phyloP scores from a whole-genome alignment of 2,113 vertebrate genomes.

The Podarcis raffonei region DNA sequence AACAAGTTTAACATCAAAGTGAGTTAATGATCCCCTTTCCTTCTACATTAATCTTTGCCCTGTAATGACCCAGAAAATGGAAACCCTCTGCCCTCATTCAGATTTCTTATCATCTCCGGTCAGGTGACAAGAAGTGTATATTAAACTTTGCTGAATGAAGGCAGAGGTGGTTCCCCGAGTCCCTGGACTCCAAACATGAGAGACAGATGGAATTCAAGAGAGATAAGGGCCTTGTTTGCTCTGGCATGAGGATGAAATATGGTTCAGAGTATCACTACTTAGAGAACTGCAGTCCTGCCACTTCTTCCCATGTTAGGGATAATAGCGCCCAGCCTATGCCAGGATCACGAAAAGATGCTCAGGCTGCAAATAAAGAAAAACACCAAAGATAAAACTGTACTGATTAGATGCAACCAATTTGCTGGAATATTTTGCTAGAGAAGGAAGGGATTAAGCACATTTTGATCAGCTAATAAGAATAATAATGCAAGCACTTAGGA shows the following conservation, averaged over 20 bases:
- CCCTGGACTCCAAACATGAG: background rate
- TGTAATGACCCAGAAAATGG: background rate
- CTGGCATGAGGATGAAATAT: background rate
- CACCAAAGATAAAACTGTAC: background rate
- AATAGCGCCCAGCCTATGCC: background rate
- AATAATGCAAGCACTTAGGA: background rate
- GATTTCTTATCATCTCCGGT: background rate
- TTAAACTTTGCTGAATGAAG: background rate
- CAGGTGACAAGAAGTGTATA: background rate
- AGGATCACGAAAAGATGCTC: background rate
- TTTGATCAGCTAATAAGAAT: background rate
- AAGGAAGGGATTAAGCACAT: background rate
- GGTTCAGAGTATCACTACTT: background rate
- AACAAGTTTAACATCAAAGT: background rate
- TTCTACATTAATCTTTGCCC: background rate
- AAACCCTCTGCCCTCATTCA: background rate
- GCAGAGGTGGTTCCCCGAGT: background rate
- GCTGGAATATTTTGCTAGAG: background rate
- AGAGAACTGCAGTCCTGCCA: background rate
- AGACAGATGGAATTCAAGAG: background rate
- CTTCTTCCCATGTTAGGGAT: background rate
- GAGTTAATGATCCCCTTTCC: conserved; percentile 7
- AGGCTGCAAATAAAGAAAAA: background rate
- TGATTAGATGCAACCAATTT: background rate
- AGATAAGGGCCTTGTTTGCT: background rate